Conservation (phyloP, 2,888 invertebrate genomes). For the Dilophus febrilis region DNA sequence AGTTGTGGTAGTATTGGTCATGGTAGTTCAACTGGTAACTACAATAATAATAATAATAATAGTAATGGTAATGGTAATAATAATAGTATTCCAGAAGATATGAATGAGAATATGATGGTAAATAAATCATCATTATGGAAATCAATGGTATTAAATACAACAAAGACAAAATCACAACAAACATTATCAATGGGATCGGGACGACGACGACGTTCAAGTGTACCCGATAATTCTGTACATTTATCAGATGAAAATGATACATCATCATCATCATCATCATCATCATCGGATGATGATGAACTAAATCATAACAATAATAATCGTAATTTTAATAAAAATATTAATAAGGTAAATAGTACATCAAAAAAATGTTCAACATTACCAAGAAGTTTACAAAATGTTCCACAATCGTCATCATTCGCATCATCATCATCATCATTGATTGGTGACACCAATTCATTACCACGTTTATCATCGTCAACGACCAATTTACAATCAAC, state of each 20-base stretch:
- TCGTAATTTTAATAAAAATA: slow-evolving; percentile 36
- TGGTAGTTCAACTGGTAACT: slow-evolving; percentile 34
- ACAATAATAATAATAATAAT: slow-evolving; percentile 66
- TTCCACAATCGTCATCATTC: no score
- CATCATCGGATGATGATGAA: slow-evolving; percentile 23
- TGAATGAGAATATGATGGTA: slow-evolving; percentile 19
- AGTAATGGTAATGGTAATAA: slow-evolving; percentile 53
- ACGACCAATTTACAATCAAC: slow-evolving; percentile 28
- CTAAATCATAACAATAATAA: slow-evolving; percentile 38
- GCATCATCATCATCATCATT: no score
- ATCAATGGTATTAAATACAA: no score
- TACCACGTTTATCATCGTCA: slow-evolving; percentile 53
- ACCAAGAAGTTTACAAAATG: slow-evolving; percentile 42
- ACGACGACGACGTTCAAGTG: slow-evolving; percentile 35
- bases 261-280: slow-evolving; percentile 9
- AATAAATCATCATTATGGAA: background rate
- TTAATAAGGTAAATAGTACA: slow-evolving; percentile 23
- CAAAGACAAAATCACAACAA: no score
- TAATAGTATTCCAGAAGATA: slow-evolving; percentile 30
- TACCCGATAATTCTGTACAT: slow-evolving; percentile 33
- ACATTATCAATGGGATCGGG: slow-evolving; percentile 18
- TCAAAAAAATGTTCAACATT: slow-evolving; percentile 35
- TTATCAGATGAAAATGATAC: slow-evolving; percentile 44
- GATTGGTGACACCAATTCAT: slow-evolving; percentile 51
- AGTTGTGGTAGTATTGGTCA: slow-evolving; percentile 77